These are phyloP conservation scores for Archocentrus centrarchus DNA, from an alignment of 2,113 vertebrate genomes.

Conservation along the genomic window DNA sequence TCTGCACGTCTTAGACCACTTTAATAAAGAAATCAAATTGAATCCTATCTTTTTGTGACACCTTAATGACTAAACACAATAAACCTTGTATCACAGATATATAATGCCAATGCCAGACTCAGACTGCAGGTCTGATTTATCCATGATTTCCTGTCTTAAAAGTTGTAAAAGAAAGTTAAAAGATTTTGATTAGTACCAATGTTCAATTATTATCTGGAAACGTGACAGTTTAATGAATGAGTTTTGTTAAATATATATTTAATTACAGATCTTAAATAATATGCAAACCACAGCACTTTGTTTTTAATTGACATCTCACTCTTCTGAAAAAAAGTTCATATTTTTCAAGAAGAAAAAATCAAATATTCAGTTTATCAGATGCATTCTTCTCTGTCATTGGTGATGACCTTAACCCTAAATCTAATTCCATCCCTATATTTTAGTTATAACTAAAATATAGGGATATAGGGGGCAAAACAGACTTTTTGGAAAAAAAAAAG, in stretches of 20 bases:
- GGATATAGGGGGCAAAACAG: not conserved
- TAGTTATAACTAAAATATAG: no score
- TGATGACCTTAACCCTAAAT: no score
- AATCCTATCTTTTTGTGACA: not conserved
- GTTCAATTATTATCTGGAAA: not conserved
- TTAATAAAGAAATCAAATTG: not conserved
- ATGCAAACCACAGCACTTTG: no score
- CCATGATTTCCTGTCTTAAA: not conserved
- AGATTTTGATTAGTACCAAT: not conserved
- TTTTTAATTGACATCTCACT: no score
- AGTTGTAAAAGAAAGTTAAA: not conserved
- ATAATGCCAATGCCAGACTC: not conserved
- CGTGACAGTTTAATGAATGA: no score
- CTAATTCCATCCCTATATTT: not conserved
- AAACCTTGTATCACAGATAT: not conserved
- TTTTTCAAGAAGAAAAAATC: no score
- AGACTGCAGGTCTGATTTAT: not conserved
- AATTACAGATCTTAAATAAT: no score
- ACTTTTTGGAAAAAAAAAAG: no score
- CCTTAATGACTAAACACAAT: not conserved
- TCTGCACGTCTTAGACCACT: not conserved
- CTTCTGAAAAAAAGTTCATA: no score
- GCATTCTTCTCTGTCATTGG: no score
- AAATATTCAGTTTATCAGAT: no score
- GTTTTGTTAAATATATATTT: no score